Conservation (phyloP, 1,140 invertebrate species). For the Procambarus virginalis region DNA sequence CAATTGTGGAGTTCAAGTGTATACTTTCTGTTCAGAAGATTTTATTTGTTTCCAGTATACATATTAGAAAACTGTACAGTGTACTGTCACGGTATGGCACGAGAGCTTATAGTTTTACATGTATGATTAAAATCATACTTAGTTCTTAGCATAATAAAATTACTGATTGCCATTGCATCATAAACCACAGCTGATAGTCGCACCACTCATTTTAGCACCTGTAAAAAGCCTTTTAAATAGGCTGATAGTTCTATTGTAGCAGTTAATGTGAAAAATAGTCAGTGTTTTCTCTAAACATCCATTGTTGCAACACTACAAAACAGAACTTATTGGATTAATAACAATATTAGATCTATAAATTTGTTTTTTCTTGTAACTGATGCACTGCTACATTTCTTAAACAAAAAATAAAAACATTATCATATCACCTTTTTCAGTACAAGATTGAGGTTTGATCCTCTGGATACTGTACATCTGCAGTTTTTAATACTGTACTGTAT, state of each 20-base stretch:
- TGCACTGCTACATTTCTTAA: not conserved
- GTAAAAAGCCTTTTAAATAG: slow-evolving; percentile 43
- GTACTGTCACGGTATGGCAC: slow-evolving; percentile 3
- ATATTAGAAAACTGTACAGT: not conserved
- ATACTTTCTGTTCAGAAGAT: not conserved
- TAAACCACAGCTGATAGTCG: slow-evolving; percentile 54
- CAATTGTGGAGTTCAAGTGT: not conserved
- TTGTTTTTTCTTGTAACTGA: slow-evolving; percentile 2
- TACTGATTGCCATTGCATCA: slow-evolving; percentile 61
- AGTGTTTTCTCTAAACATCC: slow-evolving; percentile 26
- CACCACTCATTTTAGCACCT: slow-evolving; percentile 63
- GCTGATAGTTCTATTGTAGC: slow-evolving; percentile 26
- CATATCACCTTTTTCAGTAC: not conserved
- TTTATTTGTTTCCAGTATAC: not conserved
- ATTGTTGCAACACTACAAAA: slow-evolving; percentile 28
- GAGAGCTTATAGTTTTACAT: not conserved
- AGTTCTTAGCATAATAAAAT: slow-evolving; percentile 53
- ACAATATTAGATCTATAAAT: slow-evolving; percentile 14
- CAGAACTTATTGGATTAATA: slow-evolving; percentile 32
- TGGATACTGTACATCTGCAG: not conserved
- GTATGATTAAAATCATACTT: not conserved
- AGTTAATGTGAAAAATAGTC: slow-evolving; percentile 42
- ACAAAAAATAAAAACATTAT: not conserved
- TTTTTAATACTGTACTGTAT: not conserved
- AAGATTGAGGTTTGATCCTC: not conserved